Percentiles rank a stretch among this genome's conserved stretches.
These are phyloP conservation scores for Stenotaenia linearis DNA, from an alignment of 2,888 invertebrate species.

Conservation along the genomic window DNA sequence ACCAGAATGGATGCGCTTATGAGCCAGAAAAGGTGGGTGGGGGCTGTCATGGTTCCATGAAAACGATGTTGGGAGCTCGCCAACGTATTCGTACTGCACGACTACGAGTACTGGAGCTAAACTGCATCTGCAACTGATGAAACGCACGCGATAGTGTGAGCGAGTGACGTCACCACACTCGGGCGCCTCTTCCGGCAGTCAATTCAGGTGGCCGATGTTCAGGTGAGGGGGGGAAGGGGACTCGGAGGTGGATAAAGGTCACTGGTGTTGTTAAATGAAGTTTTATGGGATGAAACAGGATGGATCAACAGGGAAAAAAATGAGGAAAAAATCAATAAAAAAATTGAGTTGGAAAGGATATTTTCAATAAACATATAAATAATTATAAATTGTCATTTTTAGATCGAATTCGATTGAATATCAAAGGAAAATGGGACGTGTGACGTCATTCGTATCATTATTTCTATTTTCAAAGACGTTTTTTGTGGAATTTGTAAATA, in stretches of 20 bases:
- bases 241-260: not conserved
- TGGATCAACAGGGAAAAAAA: not conserved
- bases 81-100: not conserved
- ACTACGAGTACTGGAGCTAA: not conserved
- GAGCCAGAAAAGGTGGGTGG: not conserved
- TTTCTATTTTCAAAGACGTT: no score
- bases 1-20: not conserved
- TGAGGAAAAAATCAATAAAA: not conserved
- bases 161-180: not conserved
- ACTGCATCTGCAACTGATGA: conserved; percentile 1
- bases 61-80: not conserved
- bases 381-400: not conserved
- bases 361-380: not conserved
- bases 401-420: not conserved
- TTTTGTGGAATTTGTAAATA: no score
- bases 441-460: not conserved
- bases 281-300: not conserved
- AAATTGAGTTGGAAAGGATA: no score
- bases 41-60: not conserved
- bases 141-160: not conserved
- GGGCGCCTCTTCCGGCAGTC: not conserved
- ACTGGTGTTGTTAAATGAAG: not conserved
- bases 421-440: not conserved
- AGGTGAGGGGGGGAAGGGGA: not conserved
- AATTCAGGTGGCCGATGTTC: not conserved